Conservation (phyloP, 2,113 vertebrate genomes). For the Lampris megalopsis region DNA sequence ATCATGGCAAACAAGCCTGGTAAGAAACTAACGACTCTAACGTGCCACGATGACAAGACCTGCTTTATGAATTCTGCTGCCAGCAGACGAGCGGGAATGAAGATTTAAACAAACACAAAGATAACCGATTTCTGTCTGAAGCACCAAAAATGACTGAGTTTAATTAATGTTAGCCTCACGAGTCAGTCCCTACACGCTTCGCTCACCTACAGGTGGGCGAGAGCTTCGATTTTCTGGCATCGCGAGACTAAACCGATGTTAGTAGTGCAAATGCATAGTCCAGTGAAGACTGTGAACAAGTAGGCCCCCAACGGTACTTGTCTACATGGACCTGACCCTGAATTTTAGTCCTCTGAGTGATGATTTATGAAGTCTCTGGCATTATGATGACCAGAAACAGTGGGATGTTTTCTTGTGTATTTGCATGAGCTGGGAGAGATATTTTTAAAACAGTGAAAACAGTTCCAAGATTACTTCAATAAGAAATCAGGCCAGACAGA, state of each 20-base stretch:
- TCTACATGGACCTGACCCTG: neutral
- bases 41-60: neutral
- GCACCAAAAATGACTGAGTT: too few species aligned
- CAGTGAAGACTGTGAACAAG: neutral
- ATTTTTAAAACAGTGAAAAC: too few species aligned
- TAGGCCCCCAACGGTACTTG: neutral
- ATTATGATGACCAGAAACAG: neutral
- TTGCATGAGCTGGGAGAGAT: neutral
- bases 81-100: neutral
- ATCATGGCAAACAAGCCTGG: neutral
- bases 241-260: too few species aligned
- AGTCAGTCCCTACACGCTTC: too few species aligned
- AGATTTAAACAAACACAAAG: neutral
- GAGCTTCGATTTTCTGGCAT: too few species aligned
- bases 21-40: neutral
- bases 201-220: too few species aligned
- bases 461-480: too few species aligned
- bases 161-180: too few species aligned
- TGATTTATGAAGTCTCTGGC: neutral
- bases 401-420: neutral
- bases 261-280: too few species aligned
- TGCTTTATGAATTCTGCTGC: too few species aligned
- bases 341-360: neutral
- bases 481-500: neutral
- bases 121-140: too few species aligned